A percentile compares a stretch with the other conserved stretches of the same genome.
Conservation (phyloP, 2,888 invertebrate species). For the Seladonia tumulorum region DNA sequence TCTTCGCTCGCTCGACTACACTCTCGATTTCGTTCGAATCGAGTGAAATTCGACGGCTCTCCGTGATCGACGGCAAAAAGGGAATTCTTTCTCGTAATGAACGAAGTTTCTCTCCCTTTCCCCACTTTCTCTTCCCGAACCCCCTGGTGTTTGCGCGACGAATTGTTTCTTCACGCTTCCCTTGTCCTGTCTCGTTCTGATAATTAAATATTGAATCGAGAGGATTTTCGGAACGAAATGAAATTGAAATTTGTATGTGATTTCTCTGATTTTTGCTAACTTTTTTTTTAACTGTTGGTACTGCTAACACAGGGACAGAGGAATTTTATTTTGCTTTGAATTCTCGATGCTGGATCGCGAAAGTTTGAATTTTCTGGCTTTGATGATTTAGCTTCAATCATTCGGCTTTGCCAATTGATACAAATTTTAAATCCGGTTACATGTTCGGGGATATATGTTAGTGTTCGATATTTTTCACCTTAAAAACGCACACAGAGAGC, state of each 20-base stretch:
- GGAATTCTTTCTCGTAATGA: conserved; percentile 6
- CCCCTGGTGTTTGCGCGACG: not conserved
- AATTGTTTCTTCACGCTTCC: not conserved
- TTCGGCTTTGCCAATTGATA: not conserved
- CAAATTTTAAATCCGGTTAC: not conserved
- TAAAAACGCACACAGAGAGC: no score
- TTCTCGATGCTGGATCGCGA: not conserved
- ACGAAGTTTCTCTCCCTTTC: not conserved
- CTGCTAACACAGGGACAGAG: not conserved
- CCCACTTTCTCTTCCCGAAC: not conserved
- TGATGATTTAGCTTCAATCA: not conserved
- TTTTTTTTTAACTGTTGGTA: not conserved
- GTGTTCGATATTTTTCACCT: no score
- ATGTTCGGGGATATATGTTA: not conserved
- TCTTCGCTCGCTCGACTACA: not conserved
- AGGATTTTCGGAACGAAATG: not conserved
- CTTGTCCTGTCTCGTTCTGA: not conserved
- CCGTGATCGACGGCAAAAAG: conserved; percentile 10
- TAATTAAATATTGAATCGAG: not conserved
- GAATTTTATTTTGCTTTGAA: not conserved
- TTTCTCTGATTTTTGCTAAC: not conserved
- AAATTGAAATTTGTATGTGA: not conserved
- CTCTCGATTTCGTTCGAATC: conserved; percentile 16
- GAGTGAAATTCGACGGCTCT: not conserved
- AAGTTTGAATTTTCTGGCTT: not conserved